These are phyloP conservation scores for Epizoanthus fatuus DNA, from an alignment of 92 coral and sea anemone genomes.

Conservation along the genomic window DNA sequence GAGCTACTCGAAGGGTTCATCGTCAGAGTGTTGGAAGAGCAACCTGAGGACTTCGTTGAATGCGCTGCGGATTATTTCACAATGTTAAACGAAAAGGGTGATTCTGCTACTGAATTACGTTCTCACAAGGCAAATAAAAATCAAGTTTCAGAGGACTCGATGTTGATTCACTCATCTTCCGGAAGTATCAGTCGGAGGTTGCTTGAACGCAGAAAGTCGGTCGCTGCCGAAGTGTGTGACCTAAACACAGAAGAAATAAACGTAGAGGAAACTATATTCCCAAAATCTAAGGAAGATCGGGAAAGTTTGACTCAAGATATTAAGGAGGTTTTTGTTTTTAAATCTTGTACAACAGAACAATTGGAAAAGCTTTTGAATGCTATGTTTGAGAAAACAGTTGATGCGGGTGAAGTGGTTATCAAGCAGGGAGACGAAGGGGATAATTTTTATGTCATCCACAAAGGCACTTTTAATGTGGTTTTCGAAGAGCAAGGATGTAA, in stretches of 20 bases:
- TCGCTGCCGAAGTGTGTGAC: conserved; percentile 62
- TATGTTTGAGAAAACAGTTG: conserved; percentile 69
- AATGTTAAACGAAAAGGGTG: conserved; percentile 40
- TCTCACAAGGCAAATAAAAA: neutral
- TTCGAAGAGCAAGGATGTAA: conserved; percentile 44
- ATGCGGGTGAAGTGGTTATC: conserved; percentile 47
- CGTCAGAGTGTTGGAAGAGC: conserved; percentile 12
- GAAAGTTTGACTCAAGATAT: conserved; percentile 50
- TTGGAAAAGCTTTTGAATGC: conserved; percentile 51
- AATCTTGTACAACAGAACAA: conserved; percentile 66
- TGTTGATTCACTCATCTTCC: conserved; percentile 6
- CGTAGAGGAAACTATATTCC: conserved; percentile 22
- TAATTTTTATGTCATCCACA: conserved; percentile 68
- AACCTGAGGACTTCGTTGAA: conserved; percentile 53
- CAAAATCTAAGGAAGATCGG: conserved; percentile 56
- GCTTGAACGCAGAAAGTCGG: conserved; percentile 54
- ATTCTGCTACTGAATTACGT: neutral
- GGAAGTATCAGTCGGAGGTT: conserved; percentile 29
- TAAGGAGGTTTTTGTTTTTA: conserved; percentile 64
- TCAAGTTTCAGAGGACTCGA: conserved; percentile 38
- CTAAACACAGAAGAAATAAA: conserved; percentile 8
- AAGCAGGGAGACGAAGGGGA: conserved; percentile 70
- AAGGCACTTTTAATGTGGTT: conserved; percentile 63
- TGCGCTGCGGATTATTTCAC: conserved; percentile 54
- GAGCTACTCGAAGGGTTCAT: conserved; percentile 43